Conservation (phyloP, 2,113 vertebrate species). For the Phainopepla nitens region DNA sequence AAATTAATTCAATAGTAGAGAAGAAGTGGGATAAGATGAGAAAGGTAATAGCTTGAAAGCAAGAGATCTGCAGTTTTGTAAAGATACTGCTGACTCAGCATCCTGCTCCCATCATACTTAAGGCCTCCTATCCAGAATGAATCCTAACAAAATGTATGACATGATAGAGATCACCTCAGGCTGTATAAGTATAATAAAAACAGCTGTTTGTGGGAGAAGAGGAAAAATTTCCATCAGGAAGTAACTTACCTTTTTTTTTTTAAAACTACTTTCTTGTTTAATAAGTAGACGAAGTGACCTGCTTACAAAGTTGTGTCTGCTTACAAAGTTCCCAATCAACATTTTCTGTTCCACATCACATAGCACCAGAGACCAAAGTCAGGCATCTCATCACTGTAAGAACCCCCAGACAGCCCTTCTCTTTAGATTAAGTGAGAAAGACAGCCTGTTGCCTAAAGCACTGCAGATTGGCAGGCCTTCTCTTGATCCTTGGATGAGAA, state of each 20-base stretch:
- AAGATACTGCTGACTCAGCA: not conserved
- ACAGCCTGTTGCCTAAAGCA: not conserved
- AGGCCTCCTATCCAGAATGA: not conserved
- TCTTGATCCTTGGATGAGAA: not conserved
- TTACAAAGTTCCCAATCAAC: not conserved
- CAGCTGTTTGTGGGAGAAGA: not conserved
- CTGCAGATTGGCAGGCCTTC: not conserved
- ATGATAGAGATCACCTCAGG: not conserved
- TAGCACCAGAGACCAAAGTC: not conserved
- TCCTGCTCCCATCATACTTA: not conserved
- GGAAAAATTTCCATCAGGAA: not conserved
- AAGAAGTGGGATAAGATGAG: not conserved
- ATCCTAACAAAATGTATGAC: not conserved
- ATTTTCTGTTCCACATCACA: not conserved
- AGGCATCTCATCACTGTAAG: not conserved
- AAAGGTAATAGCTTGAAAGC: not conserved
- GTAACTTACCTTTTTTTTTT: not conserved
- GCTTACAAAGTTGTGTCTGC: no score
- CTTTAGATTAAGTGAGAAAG: not conserved
- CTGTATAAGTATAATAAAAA: not conserved
- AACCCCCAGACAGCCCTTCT: not conserved
- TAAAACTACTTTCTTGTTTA: not conserved
- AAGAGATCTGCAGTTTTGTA: not conserved
- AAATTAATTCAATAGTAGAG: not conserved
- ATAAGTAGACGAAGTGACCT: not conserved